A percentile compares a stretch with the other conserved stretches of the same genome.
Conservation (phyloP, 2,113 vertebrate species). For the Dromiciops gliroides region DNA sequence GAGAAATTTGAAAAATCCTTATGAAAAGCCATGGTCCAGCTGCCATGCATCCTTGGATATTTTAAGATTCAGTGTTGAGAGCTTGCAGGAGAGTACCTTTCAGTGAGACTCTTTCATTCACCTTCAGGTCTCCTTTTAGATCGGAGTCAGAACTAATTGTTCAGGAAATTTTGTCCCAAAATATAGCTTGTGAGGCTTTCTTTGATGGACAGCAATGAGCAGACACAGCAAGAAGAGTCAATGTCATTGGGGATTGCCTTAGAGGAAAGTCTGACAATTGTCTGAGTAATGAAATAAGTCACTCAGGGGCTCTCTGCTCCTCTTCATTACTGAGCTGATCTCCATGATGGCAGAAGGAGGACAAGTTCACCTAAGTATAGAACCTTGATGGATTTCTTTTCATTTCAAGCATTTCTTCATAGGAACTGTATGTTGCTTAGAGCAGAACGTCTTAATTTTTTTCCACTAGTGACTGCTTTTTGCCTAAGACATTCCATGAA, state of each 20-base stretch:
- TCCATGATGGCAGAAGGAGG: not conserved
- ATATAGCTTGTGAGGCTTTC: not conserved
- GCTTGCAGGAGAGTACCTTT: not conserved
- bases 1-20: not conserved
- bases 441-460: too few relatives aligned
- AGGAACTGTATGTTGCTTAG: constrained; percentile 41
- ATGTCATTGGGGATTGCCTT: constrained; percentile 21
- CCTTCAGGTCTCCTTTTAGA: constrained; percentile 19
- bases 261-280: constrained; percentile 58
- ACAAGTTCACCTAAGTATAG: not conserved
- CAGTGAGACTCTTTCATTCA: not conserved
- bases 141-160: constrained; percentile 26
- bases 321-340: not conserved
- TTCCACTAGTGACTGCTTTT: too few relatives aligned
- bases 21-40: not conserved
- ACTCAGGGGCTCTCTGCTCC: not conserved
- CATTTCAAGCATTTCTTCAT: constrained; percentile 46
- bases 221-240: constrained; percentile 44
- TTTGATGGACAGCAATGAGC: constrained; percentile 51
- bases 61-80: not conserved
- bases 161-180: not conserved
- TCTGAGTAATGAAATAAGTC: constrained; percentile 59
- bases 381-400: constrained; percentile 40
- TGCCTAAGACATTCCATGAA: too few relatives aligned
- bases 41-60: not conserved